Percentiles rank a stretch among this genome's conserved stretches.
These are phyloP conservation scores for Ferdinandea cuprea DNA, from an alignment of 2,888 invertebrate species.

Conservation along the genomic window DNA sequence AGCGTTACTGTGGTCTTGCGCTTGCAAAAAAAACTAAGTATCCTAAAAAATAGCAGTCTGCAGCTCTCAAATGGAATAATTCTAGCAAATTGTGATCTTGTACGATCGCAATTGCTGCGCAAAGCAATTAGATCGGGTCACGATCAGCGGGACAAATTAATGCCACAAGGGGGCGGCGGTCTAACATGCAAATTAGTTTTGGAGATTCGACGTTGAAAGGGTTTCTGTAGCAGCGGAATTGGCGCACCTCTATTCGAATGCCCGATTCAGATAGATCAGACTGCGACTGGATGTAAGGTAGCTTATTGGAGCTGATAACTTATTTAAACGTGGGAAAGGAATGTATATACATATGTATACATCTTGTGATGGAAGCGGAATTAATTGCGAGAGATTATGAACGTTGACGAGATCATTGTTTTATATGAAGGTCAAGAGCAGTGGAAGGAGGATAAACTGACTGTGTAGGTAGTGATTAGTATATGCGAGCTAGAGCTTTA, in stretches of 20 bases:
- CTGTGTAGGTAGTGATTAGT: background rate
- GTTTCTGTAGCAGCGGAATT: conserved; percentile 24
- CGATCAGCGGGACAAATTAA: conserved; percentile 43
- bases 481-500: background rate
- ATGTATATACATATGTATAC: conserved; percentile 30
- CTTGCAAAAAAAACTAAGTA: background rate
- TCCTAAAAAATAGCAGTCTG: conserved; percentile 2
- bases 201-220: conserved; percentile 28
- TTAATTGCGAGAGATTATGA: conserved; percentile 38
- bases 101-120: conserved; percentile 38
- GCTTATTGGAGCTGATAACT: conserved; percentile 25
- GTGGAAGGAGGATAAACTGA: conserved; percentile 7
- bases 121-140: conserved; percentile 67
- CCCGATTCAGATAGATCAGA: background rate
- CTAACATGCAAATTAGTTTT: conserved; percentile 48
- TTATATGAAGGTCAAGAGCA: conserved; percentile 23
- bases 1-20: background rate
- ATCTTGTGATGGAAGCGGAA: conserved; percentile 26
- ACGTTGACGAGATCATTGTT: conserved; percentile 5
- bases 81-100: conserved; percentile 66
- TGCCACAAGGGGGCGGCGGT: conserved; percentile 1
- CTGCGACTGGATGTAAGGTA: background rate
- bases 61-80: conserved; percentile 48
- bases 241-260: conserved; percentile 41
- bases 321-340: conserved; percentile 58